These are phyloP conservation scores for Oryzias curvinotus DNA, from an alignment of 2,113 vertebrate genomes.

Conservation along the genomic window DNA sequence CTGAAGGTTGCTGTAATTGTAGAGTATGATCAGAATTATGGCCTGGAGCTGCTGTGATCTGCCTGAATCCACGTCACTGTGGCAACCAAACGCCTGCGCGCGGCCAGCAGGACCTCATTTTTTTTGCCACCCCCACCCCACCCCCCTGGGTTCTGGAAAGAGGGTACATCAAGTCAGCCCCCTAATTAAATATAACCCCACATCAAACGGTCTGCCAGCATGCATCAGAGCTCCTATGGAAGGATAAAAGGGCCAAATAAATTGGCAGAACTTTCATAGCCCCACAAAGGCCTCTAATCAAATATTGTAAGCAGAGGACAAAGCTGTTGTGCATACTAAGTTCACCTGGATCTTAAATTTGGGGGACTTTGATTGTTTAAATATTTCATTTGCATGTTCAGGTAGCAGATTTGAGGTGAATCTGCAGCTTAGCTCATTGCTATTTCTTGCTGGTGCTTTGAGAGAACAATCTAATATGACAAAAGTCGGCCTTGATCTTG, in stretches of 20 bases:
- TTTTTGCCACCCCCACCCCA: constrained; percentile 17
- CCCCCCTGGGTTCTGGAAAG: constrained; percentile 22
- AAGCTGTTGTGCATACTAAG: constrained; percentile 24
- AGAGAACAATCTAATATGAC: constrained; percentile 42
- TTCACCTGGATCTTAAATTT: constrained; percentile 5
- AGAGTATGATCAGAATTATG: constrained; percentile 20
- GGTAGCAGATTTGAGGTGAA: constrained; percentile 19
- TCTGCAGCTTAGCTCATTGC: constrained; percentile 2
- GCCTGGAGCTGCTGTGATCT: constrained; percentile 54
- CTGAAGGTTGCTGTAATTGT: constrained; percentile 27
- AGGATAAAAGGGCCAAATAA: constrained; percentile 70
- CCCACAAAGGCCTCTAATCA: constrained; percentile 32
- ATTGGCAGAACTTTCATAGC: constrained; percentile 63
- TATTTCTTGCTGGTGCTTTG: background rate
- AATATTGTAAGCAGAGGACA: constrained; percentile 45
- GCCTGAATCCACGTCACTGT: constrained; percentile 36
- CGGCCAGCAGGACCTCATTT: constrained; percentile 37
- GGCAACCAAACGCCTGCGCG: constrained; percentile 25
- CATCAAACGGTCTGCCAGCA: constrained; percentile 75
- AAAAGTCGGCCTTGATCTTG: constrained; percentile 41
- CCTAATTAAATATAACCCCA: constrained; percentile 75
- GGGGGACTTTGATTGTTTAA: constrained; percentile 7
- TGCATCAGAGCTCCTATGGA: constrained; percentile 72
- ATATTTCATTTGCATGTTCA: constrained; percentile 15
- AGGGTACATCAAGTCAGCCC: constrained; percentile 48